Conservation (phyloP, 2,888 invertebrate genomes). For the Ptychoptera albimana region DNA sequence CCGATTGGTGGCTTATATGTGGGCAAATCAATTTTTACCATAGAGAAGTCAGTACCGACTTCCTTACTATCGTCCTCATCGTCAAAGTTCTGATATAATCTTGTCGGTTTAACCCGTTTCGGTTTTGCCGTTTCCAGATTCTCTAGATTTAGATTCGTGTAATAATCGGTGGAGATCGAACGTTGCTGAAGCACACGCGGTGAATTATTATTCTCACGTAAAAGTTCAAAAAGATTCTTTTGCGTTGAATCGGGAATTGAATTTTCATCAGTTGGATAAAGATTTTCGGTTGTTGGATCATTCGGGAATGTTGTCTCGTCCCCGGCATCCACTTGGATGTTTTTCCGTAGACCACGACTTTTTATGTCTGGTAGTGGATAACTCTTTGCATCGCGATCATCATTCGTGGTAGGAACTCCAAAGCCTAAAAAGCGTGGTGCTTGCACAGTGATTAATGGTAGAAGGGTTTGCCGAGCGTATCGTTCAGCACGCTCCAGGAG, state of each 20-base stretch:
- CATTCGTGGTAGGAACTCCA: slow-evolving; percentile 6
- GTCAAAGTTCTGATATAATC: slow-evolving; percentile 15
- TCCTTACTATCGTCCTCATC: slow-evolving; percentile 20
- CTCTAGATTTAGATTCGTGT: slow-evolving; percentile 3
- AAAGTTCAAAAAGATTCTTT: slow-evolving; percentile 23
- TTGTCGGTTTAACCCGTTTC: background rate
- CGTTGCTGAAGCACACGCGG: slow-evolving; percentile 1
- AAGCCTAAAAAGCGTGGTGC: slow-evolving; percentile 55
- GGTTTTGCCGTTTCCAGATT: background rate
- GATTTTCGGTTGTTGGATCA: background rate
- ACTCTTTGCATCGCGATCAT: slow-evolving; percentile 27
- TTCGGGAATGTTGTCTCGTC: background rate
- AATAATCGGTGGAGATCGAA: slow-evolving; percentile 3
- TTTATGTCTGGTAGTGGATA: slow-evolving; percentile 18
- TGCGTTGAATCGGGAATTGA: slow-evolving; percentile 8
- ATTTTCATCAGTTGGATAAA: background rate
- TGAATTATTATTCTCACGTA: slow-evolving; percentile 10
- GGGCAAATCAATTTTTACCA: slow-evolving; percentile 28
- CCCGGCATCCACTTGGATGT: slow-evolving; percentile 1
- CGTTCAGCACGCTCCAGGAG: slow-evolving; percentile 68
- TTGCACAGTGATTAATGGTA: slow-evolving; percentile 63
- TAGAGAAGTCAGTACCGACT: slow-evolving; percentile 29
- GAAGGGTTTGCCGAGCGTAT: slow-evolving; percentile 59
- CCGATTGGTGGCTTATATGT: slow-evolving; percentile 34
- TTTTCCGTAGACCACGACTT: slow-evolving; percentile 3